Evolutionary conservation across 2,888 invertebrate species (phyloP), one percentile per base, ranked within the genome.

Genomic region (Hyposoter dolosus): DNA sequence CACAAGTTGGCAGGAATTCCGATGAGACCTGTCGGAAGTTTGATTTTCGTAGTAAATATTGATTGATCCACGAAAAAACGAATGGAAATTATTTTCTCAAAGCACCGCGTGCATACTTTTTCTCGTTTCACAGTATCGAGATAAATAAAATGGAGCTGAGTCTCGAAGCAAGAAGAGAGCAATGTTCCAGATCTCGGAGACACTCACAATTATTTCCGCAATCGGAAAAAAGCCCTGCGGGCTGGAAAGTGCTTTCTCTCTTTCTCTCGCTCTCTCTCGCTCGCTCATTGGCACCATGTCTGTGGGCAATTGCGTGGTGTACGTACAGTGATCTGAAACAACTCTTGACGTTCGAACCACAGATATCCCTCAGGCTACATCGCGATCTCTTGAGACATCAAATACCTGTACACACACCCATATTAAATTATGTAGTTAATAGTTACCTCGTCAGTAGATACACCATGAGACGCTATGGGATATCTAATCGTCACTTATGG

Each of bases 161-260:
- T 86, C 68, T 80, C 68, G 40, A 10, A 63, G 63, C 32, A 76
- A 72, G 80, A 50, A 66, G 40, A 23, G 72, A 74, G 69, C 35
- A 65, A 66, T 56, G 85, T 74, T 86, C 83, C 80, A 80, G 71
- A 86, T 86, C 74, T 83, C 63, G 76, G 71, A 71, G 66, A 74
- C 68, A 68, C 63, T 68, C 77, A 81, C 86, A 83, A 86, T 86
- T 81, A 86, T 86, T 86, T 86, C 86, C 83, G 86, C 81, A 83
- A 86, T 86, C 81, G 77, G 83, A 77, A 83, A 81, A 83, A 83
- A 83, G 80, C 83, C 85, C 83, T 43, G 77, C 65, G 86, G 86
- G 74, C 69, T 86, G 86, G 86, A 86, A 86, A 86, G 86, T 86
- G 86, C 81, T 86, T 74, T 83, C 85, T 86, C 80, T 74, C 72